These are phyloP conservation scores for Helicoverpa assulta DNA, from an alignment of 2,888 invertebrate genomes.

Conservation along the genomic window DNA sequence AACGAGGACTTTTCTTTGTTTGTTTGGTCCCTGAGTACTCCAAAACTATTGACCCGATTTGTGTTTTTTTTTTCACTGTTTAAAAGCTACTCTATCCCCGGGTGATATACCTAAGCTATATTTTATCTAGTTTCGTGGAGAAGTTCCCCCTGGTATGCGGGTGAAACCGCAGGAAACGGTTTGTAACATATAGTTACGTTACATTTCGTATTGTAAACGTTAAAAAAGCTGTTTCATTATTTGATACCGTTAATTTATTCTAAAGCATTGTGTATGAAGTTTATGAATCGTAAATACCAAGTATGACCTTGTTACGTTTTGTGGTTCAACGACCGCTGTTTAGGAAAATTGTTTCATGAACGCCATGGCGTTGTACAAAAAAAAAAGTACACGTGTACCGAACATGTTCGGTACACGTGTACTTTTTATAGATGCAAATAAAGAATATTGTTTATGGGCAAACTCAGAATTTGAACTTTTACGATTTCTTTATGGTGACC, in stretches of 20 bases:
- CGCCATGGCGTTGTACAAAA: too few relatives aligned
- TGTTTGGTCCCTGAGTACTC: too few relatives aligned
- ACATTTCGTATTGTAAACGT: conserved; percentile 16
- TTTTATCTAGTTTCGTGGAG: too few relatives aligned
- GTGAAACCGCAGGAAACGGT: too few relatives aligned
- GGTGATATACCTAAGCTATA: too few relatives aligned
- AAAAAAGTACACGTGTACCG: too few relatives aligned
- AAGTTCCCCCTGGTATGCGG: too few relatives aligned
- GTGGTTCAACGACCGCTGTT: conserved; percentile 27
- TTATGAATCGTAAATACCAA: conserved; percentile 49
- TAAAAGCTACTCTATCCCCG: too few relatives aligned
- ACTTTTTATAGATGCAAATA: conserved; percentile 5
- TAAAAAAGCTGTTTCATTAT: conserved; percentile 32
- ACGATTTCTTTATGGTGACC: neutral
- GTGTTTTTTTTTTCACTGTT: too few relatives aligned
- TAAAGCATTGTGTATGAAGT: conserved; percentile 18
- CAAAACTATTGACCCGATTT: too few relatives aligned
- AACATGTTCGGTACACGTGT: conserved; percentile 18
- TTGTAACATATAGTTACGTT: neutral
- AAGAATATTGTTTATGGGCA: conserved; percentile 9
- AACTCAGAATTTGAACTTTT: neutral
- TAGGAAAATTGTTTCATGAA: conserved; percentile 24
- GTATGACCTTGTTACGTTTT: conserved; percentile 30
- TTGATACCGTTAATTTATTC: conserved; percentile 49
- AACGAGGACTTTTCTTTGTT: too few relatives aligned